Evolutionary conservation across 2,113 vertebrate species (phyloP), one percentile per base, ranked within the genome.

Genomic region (Caretta caretta): DNA sequence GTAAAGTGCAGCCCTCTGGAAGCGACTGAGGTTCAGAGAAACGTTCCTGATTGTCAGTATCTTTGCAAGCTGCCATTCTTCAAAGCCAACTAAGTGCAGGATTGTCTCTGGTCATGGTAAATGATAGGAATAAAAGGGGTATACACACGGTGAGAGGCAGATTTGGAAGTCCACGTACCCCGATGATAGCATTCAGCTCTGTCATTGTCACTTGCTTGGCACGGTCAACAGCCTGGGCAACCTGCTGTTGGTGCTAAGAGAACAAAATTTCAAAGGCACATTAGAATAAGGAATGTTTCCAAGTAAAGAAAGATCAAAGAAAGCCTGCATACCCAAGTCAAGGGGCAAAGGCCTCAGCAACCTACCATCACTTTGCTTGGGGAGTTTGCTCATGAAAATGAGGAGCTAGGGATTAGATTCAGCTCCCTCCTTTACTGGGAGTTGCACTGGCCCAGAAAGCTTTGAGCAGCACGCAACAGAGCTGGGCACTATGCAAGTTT

Each of bases 111-210:
- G 79, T 97, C 92, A 95, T 38, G 98, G 97, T 96, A 98, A 99
- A 99, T 98, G 98, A 99, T 89, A 99, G 98, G 97, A 99, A 99
- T 98, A 99, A 99, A 98, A 99, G 98, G 98, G 99, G 98, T 99
- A 99, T 99, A 99, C 99, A 99, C 99, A 99, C 99, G 99, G 99
- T 99, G 97, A 99, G 99, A 99, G 99, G 99, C 98, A 99, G 99
- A 99, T 98, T 99, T 99, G 99, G 99, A 99, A 99, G 99, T 99
- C 99, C 99, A 99, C 99, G 99, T 99, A 99, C 99, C 99, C 99
- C 99, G 99, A 99, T 99, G 99, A 99, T 99, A 97, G 99, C 99
- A 98, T 99, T 99, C 98, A 99, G 97, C 98, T 99, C 99, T 11
- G 99, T 99, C 99, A 99, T 99, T 57, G 99, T 99, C 98, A 99